Conservation (phyloP, 2,113 vertebrate genomes). For the Etheostoma cragini region DNA sequence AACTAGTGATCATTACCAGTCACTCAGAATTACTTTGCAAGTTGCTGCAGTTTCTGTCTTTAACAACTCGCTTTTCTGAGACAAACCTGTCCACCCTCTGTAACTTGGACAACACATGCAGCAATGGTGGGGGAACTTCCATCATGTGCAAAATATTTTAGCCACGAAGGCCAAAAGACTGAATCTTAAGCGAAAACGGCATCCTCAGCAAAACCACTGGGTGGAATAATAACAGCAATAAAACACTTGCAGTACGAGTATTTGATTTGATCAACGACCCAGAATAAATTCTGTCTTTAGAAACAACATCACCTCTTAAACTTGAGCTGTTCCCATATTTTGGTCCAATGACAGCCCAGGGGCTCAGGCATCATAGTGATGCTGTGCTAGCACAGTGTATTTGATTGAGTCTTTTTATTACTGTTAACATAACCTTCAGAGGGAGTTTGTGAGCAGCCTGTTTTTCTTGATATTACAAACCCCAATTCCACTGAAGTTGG, state of each 20-base stretch:
- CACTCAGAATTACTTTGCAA: conserved; percentile 16
- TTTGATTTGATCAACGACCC: conserved; percentile 47
- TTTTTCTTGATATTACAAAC: conserved; percentile 42
- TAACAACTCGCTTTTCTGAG: neutral
- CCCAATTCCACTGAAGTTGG: too few species aligned
- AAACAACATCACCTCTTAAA: conserved; percentile 42
- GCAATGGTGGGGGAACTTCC: neutral
- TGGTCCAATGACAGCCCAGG: neutral
- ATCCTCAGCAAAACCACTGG: conserved; percentile 44
- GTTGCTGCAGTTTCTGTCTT: conserved; percentile 7
- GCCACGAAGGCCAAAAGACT: conserved; percentile 28
- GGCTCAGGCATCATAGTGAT: neutral
- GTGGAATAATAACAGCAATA: conserved; percentile 40
- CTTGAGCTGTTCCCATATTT: conserved; percentile 14
- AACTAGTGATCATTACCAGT: neutral
- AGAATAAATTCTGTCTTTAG: conserved; percentile 24
- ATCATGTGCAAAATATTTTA: conserved; percentile 17
- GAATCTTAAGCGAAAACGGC: conserved; percentile 12
- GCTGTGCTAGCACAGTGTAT: neutral
- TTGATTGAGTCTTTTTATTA: conserved; percentile 25
- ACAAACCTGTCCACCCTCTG: conserved; percentile 18
- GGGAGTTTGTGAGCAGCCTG: conserved; percentile 7
- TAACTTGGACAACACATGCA: conserved; percentile 17
- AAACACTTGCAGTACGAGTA: conserved; percentile 25
- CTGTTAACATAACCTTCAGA: conserved; percentile 24